Evolutionary conservation across 2,888 invertebrate species (phyloP), one percentile per base, ranked within the genome.

Genomic region (Dynastes tityus): DNA sequence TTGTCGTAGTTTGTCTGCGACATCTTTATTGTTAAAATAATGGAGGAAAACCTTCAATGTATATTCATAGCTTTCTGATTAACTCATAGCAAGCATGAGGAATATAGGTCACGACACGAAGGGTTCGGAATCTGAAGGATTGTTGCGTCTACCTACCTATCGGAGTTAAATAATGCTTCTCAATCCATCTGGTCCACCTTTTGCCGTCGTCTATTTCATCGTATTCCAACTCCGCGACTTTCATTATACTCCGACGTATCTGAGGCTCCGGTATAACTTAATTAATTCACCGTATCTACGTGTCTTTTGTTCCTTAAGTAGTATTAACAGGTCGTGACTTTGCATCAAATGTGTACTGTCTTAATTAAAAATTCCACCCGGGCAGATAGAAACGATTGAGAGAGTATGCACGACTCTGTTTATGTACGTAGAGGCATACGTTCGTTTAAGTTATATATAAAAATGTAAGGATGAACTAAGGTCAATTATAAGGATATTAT

Each of bases 231-330:
- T 77, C 79, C 74, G 78, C 81, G 81, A 81, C 82, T 83, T 85
- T 83, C 84, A 85, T 84, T 84, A 84, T 84, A 83, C 81, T 67
- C 68, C 79, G 82, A 82, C 82, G 82, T 83, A 84, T 84, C 83
- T 82, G 79, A 32, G 80, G 80, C 58, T 37, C 71, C 55, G 71
- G 55, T 71, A 83, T 85, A 84, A 86, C 84, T 86, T 85, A 86
- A 86, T 86, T 86, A 86, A 86, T 85, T 85, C 84, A 70, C 76
- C 79, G 84, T 82, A 79, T 82, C 84, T 83, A 84, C 85, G 85
- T 85, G 84, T 85, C 85, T 83, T 84, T 84, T 84, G 82, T 84
- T 84, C 85, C 84, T 84, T 85, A 85, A 85, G 84, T 84, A 84
- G 85, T 80, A 85, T 85, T 85, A 84, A 83, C 83, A 83, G 82